Conservation (phyloP, 92 coral and sea anemone genomes). For the Phenganax subtilis region DNA sequence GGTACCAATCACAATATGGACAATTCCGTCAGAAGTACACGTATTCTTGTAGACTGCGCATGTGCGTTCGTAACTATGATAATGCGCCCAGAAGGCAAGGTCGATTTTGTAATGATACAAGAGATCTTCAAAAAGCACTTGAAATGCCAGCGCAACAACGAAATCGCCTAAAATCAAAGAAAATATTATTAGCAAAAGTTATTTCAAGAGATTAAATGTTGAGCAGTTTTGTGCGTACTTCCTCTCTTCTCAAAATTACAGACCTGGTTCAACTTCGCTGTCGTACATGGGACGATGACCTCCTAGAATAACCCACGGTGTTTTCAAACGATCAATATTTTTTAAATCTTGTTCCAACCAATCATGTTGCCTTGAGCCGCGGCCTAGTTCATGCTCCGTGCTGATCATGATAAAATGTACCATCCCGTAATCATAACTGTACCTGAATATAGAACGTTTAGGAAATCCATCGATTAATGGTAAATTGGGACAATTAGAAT, state of each 20-base stretch:
- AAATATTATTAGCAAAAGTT: neutral
- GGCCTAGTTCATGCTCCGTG: slow-evolving; percentile 83
- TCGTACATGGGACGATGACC: slow-evolving; percentile 99
- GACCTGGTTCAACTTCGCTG: slow-evolving; percentile 62
- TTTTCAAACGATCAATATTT: slow-evolving; percentile 68
- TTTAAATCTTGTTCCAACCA: slow-evolving; percentile 85
- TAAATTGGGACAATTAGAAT: neutral
- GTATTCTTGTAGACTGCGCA: slow-evolving; percentile 68
- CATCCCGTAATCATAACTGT: slow-evolving; percentile 88
- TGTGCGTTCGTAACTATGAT: slow-evolving; percentile 95
- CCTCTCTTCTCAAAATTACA: neutral
- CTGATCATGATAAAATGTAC: slow-evolving; percentile 95
- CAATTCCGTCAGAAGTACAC: slow-evolving; percentile 53
- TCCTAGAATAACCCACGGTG: slow-evolving; percentile 85
- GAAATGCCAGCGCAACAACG: slow-evolving; percentile 58
- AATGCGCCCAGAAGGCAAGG: slow-evolving; percentile 93
- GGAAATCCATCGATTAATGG: neutral
- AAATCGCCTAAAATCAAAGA: slow-evolving; percentile 18
- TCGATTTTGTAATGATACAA: slow-evolving; percentile 75
- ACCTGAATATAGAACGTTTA: slow-evolving; percentile 48
- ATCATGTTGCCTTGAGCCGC: slow-evolving; percentile 69
- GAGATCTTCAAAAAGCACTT: slow-evolving; percentile 59
- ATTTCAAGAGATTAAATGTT: neutral
- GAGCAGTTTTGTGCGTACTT: neutral
- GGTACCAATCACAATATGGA: slow-evolving; percentile 67